Base-by-base conservation (phyloP, 92 coral and sea anemone species). In the Muricea muricata region DNA sequence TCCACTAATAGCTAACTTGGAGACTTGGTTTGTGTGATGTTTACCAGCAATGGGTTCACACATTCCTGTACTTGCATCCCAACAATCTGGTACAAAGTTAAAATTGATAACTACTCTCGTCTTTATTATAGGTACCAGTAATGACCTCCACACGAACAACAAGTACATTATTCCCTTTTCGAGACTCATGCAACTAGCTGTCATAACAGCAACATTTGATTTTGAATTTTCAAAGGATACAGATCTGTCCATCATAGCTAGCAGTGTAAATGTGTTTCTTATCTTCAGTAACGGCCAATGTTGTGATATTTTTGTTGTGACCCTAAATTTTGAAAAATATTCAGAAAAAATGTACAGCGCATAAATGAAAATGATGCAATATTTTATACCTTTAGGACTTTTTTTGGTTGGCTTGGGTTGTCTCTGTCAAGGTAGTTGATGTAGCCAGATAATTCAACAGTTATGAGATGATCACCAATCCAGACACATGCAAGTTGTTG, bases 401-500 rank as follows among this genome's bases (percentile, higher is more conserved):
- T 90, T 34, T 75, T 76, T 0, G 99, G 99, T 14, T 88, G 71
- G 30, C 90, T 86, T 0, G 99, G 97, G 69, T 93, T 97, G 41
- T 91, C 92, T 46, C 35, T 83, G 65, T 97, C 99, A 85, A 97
- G 79, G 73, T 93, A 97, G 89, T 90, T 93, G 52, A 97, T 92
- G 52, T 85, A 61, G 46, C 98, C 99, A 73, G 99, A 93, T 45
- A 93, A 84, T 1, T 97, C 88, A 18, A 97, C 74, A 33, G 99
- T 92, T 54, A 97, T 76, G n/a, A 97, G 89, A 56, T 97, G 20
- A 25, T 97, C 92, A 34, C 91, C 97, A 77, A 90, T 90, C 99
- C 99, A 97, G 33, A 93, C 80, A 71, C 99, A 97, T 17, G 98
- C 99, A 66, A 97, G 86, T 78, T 97, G 99, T 88, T 92, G 94